phyloP scores from a whole-genome alignment of 2,888 invertebrate species.

The Saturnia japonica region DNA sequence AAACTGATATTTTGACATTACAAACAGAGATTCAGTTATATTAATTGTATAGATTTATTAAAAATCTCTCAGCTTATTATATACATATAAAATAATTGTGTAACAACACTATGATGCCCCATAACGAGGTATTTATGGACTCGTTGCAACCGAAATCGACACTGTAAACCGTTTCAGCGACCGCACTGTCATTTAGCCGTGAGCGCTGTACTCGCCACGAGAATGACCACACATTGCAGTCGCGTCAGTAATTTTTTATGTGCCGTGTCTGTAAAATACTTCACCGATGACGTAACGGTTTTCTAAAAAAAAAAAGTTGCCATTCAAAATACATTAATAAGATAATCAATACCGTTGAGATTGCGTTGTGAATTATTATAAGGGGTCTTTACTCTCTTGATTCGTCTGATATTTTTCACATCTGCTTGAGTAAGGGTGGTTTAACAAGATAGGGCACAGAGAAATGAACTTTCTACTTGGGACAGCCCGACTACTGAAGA shows the following conservation, averaged over 20 bases:
- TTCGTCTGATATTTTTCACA: no score
- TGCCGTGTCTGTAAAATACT: neutral
- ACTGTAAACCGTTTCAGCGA: neutral
- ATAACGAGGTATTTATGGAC: neutral
- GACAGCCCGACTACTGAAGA: no score
- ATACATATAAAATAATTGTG: neutral
- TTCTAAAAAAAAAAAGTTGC: no score
- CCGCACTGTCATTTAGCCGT: neutral
- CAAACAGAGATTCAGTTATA: no score
- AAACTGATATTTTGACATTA: no score
- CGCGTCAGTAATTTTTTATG: neutral
- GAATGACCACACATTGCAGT: neutral
- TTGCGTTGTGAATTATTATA: no score
- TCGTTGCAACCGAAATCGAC: neutral
- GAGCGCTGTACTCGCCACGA: neutral
- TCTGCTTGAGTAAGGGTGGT: no score
- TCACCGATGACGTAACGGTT: neutral
- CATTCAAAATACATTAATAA: no score
- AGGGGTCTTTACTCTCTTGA: no score
- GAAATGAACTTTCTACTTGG: no score
- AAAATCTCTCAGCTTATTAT: neutral
- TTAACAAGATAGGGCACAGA: no score
- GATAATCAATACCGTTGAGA: no score
- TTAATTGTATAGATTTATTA: neutral
- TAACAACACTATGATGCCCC: neutral